phyloP scores from a whole-genome alignment of 2,113 vertebrate genomes.

The Bagarius yarrelli region DNA sequence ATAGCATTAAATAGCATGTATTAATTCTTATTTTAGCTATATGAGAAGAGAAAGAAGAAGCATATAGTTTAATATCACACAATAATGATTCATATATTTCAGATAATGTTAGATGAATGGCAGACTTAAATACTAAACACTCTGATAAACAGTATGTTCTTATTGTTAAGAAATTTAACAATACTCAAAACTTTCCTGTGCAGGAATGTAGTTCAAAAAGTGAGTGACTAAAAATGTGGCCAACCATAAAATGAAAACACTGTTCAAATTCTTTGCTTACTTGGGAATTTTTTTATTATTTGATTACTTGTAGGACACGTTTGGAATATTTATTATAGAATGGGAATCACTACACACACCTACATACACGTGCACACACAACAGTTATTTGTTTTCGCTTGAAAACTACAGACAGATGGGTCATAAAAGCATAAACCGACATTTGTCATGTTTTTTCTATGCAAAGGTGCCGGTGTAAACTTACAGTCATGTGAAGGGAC shows the following conservation, averaged over 20 bases:
- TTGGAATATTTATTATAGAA: background rate
- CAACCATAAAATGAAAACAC: background rate
- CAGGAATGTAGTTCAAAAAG: background rate
- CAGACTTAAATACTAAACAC: background rate
- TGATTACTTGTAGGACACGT: background rate
- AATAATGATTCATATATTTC: too few species aligned
- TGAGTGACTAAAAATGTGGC: background rate
- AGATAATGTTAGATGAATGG: background rate
- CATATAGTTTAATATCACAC: too few species aligned
- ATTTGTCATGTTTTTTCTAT: slow-evolving; percentile 23
- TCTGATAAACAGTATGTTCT: background rate
- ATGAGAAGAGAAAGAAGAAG: too few species aligned
- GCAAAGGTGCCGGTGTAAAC: slow-evolving; percentile 86
- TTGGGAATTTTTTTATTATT: background rate
- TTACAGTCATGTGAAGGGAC: slow-evolving; percentile 84
- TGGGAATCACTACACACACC: too few species aligned
- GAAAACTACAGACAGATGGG: slow-evolving; percentile 1
- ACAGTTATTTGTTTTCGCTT: background rate
- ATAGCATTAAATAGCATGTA: background rate
- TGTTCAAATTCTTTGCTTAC: background rate
- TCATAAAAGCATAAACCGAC: background rate
- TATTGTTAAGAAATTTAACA: background rate
- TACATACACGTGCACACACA: too few species aligned
- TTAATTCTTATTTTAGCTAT: background rate
- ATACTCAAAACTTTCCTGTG: background rate